phyloP scores from a whole-genome alignment of 2,797 vertebrate genomes.

The Poeciliopsis infans region DNA sequence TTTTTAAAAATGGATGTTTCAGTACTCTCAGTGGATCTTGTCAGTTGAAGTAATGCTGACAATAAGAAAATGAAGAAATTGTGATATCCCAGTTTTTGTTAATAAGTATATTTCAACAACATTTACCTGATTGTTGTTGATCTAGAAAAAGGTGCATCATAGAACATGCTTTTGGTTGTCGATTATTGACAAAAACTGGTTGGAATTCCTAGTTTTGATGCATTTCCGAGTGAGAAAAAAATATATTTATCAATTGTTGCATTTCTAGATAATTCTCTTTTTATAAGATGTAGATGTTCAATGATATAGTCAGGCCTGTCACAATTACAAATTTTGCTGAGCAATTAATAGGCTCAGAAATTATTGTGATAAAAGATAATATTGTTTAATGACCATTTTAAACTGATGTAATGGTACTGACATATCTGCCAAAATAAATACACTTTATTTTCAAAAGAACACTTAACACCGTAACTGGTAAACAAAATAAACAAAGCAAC shows the following conservation, averaged over 20 bases:
- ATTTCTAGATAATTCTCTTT: conserved; percentile 46
- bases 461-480: too few relatives aligned
- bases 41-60: conserved; percentile 42
- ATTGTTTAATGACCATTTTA: too few relatives aligned
- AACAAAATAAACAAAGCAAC: too few relatives aligned
- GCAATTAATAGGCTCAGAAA: too few relatives aligned
- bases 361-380: too few relatives aligned
- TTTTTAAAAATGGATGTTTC: conserved; percentile 32
- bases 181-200: not conserved
- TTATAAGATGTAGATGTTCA: too few relatives aligned
- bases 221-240: not conserved
- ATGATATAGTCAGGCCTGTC: too few relatives aligned
- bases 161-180: not conserved
- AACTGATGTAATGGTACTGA: too few relatives aligned
- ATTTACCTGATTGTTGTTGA: not conserved
- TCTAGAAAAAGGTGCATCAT: not conserved
- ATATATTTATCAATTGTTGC: not conserved
- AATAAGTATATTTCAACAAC: not conserved
- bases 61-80: not conserved
- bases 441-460: too few relatives aligned
- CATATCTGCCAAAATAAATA: too few relatives aligned
- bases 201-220: not conserved
- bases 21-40: conserved; percentile 29
- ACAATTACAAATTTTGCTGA: too few relatives aligned
- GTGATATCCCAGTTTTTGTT: not conserved